Evolutionary conservation across 1,140 invertebrate species (phyloP), one percentile per base, ranked within the genome.

Genomic region (Bathynomus jamesi): DNA sequence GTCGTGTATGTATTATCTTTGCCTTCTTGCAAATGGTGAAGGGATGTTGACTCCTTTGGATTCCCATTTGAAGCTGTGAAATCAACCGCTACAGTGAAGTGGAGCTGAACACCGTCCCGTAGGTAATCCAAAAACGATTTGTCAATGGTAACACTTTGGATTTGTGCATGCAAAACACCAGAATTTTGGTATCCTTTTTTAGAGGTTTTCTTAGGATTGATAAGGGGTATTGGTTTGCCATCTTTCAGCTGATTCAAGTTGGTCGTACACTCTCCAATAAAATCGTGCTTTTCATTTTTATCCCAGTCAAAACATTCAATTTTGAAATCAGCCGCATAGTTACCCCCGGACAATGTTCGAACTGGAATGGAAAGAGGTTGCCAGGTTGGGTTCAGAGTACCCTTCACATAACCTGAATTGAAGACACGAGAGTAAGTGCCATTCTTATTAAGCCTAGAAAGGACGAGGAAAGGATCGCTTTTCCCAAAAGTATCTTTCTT

Each of bases 31-130:
- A 80, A 77, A 75, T 83, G 86, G 78, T 88, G 87, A 5, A 88
- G 80, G 8, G 85, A 86, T 0, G 78, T 78, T 2, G 84, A 81
- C 28, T 83, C 80, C 64, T 81, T 80, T 27, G 86, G 85, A 72
- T 86, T 83, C 0, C 87, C 85, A 81, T 88, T 88, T 1, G 87
- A 88, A 5, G 85, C 85, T 17, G 87, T 88, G 76, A 88, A 88
- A 80, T 88, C 87, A 28, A 88, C 81, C 17, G 86, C 85, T 69
- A 89, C 85, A 8, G 86, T 86, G 76, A 85, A 88, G 79, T 87
- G 83, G n/a, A n/a, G n/a, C n/a, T n/a, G n/a, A n/a, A n/a, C n/a
- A n/a, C n/a, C n/a, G n/a, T n/a, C n/a, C n/a, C n/a, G n/a, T n/a
- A n/a, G n/a, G n/a, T n/a, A n/a, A n/a, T n/a, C n/a, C n/a, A n/a